Evolutionary conservation across 2,888 invertebrate genomes (phyloP).

Genomic region (Rhopalosiphum nymphaeae): DNA sequence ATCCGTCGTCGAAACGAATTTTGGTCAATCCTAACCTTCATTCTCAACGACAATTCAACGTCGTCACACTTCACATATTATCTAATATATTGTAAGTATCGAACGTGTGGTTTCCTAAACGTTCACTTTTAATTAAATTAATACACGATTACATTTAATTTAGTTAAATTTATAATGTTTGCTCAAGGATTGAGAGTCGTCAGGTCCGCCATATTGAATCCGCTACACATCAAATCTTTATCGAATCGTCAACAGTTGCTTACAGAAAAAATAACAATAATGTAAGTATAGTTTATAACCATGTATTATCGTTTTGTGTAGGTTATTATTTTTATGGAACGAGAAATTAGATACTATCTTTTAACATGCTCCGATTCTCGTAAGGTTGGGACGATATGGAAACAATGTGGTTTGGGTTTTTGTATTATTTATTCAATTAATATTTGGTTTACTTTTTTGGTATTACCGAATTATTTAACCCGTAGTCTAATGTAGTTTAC

Average conservation of each 20-base stretch:
- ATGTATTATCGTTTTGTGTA: background rate
- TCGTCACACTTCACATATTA: background rate
- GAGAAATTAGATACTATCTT: background rate
- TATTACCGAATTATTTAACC: background rate
- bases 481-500: background rate
- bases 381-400: background rate
- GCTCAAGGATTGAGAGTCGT: constrained; percentile 51
- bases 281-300: constrained; percentile 32
- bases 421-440: background rate
- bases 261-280: constrained; percentile 25
- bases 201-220: constrained; percentile 63
- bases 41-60: background rate
- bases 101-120: no score
- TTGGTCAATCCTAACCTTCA: background rate
- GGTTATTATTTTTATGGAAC: background rate
- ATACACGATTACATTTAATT: constrained; percentile 19
- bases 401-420: background rate
- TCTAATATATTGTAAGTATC: constrained; percentile 45
- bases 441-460: background rate
- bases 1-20: constrained; percentile 27
- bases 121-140: background rate
- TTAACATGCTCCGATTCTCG: no score
- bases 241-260: constrained; percentile 29
- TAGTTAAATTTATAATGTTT: constrained; percentile 56
- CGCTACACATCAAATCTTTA: constrained; percentile 6